A percentile compares a stretch with the other conserved stretches of the same genome.
phyloP scores from a whole-genome alignment of 2,113 vertebrate species.

The Burhinus bistriatus region DNA sequence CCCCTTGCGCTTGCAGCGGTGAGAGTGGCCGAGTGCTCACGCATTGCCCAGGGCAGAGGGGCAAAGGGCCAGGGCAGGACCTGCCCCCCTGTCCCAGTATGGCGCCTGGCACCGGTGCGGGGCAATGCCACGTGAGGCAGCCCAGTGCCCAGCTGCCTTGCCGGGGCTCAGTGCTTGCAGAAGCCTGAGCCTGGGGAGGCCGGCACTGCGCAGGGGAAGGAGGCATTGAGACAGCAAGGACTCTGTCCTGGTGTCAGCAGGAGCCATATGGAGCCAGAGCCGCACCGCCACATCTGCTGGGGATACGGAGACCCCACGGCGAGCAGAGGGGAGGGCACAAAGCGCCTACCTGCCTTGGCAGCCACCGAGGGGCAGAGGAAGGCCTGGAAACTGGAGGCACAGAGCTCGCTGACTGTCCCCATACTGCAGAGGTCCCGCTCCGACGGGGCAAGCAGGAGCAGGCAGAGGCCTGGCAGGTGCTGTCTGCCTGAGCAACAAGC shows the following conservation, averaged over 20 bases:
- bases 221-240: accelerated
- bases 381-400: slow-evolving; percentile 86
- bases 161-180: accelerated
- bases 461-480: not conserved
- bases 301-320: not conserved
- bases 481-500: accelerated
- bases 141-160: accelerated
- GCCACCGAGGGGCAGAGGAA: slow-evolving; percentile 80
- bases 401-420: slow-evolving; percentile 86
- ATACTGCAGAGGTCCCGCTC: slow-evolving; percentile 49
- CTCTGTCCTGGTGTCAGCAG: not conserved
- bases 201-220: accelerated
- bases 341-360: slow-evolving; percentile 72
- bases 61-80: not conserved
- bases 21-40: accelerated
- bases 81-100: accelerated
- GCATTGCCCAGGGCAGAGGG: accelerated
- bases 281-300: accelerated
- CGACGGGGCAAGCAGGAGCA: not conserved
- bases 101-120: accelerated
- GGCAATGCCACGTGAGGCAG: accelerated
- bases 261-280: not conserved
- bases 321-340: not conserved
- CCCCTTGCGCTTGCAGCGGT: accelerated
- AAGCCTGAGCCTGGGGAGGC: not conserved